phyloP scores from a whole-genome alignment of 2,113 vertebrate genomes.

The Taurulus bubalis region DNA sequence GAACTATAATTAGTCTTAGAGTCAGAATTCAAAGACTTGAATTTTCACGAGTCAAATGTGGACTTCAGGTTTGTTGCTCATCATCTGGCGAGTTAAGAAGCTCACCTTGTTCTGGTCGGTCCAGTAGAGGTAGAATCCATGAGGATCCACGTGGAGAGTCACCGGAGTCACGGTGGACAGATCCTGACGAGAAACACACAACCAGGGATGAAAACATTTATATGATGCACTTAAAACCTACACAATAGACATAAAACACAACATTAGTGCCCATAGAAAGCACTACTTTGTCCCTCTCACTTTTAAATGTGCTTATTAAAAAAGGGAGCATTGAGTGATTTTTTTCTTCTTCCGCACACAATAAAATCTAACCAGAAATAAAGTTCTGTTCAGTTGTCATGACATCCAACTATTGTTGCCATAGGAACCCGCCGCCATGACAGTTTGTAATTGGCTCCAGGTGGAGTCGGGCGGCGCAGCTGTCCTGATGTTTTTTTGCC shows the following conservation, averaged over 20 bases:
- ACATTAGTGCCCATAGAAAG: not conserved
- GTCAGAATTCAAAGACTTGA: not conserved
- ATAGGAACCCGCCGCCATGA: slow-evolving; percentile 15
- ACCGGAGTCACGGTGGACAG: slow-evolving; percentile 92
- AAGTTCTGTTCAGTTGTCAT: slow-evolving; percentile 17
- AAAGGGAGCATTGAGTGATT: not conserved
- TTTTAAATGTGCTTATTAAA: not conserved
- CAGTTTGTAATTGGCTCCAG: slow-evolving; percentile 27
- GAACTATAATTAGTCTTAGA: not conserved
- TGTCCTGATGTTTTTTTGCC: not conserved
- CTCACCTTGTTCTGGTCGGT: slow-evolving; percentile 97
- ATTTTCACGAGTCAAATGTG: not conserved
- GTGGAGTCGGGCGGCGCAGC: not conserved
- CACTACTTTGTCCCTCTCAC: not conserved
- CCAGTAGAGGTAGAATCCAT: slow-evolving; percentile 98
- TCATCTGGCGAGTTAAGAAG: no score
- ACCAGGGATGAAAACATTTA: not conserved
- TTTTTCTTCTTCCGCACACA: not conserved
- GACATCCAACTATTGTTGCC: slow-evolving; percentile 17
- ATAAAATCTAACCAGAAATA: not conserved
- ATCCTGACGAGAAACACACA: slow-evolving; percentile 83
- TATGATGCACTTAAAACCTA: not conserved
- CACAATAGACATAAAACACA: not conserved
- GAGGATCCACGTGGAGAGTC: slow-evolving; percentile 92
- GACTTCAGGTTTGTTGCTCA: no score